Base-by-base conservation (phyloP, 2,888 invertebrate genomes). In the Leptinotarsa peninsularis region DNA sequence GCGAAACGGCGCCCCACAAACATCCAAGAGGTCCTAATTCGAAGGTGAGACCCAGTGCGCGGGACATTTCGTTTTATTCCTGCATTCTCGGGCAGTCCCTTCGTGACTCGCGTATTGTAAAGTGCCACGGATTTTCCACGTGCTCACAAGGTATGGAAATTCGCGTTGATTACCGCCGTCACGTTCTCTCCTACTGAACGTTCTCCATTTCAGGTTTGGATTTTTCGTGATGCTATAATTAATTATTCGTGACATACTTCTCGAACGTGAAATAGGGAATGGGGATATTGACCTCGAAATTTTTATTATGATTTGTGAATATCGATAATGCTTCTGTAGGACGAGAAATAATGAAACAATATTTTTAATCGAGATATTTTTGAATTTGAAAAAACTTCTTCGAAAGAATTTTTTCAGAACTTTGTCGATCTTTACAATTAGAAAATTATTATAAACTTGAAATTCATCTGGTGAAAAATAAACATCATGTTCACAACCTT, bases 91-190 rank as follows among this genome's bases (percentile, higher is more conserved):
- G 43, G 74, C 80, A 80, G 80, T 80, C 77, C 80, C 75, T 75
- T 27, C 77, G 76, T 67, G 80, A 72, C 80, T 79, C 77, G 80
- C 80, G 80, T 72, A 63, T 74, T 60, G 78, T 67, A 27, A 75
- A 77, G 80, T 80, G 73, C 76, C 76, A 68, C 67, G 58, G 66
- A 54, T 49, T 72, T 72, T 50, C 66, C 79, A 78, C 76, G 77
- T 79, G 79, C 66, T 75, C 49, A 15, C 50, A 50, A 67, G 67
- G 71, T 71, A 74, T 74, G 74, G 56, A 74, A 71, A 33, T 15
- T 15, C 63, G 63, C 18, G n/a, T 49, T 15, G 5, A 4, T 49
- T 50, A 3, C 17, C 43, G n/a, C 1, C 49, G 49, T 58, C 21
- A n/a, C 50, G 49, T 43, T 15, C 3, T 52, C 14, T 68, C 3